phyloP scores from a whole-genome alignment of 2,888 invertebrate species.

The Gymnocheta viridis region DNA sequence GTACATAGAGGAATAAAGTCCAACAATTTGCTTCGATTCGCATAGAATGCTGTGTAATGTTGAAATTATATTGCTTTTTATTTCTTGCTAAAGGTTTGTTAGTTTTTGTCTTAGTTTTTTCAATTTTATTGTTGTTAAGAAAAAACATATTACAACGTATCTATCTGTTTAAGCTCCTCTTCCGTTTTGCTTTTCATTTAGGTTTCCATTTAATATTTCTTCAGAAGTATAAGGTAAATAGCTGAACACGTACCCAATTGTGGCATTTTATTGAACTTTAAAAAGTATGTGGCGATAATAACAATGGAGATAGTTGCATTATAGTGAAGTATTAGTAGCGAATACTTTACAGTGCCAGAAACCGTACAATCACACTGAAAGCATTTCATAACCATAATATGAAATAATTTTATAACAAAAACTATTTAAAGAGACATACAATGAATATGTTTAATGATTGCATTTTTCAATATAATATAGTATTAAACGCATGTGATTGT shows the following conservation, averaged over 20 bases:
- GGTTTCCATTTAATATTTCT: not conserved
- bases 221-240: slow-evolving; percentile 9
- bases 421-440: slow-evolving; percentile 17
- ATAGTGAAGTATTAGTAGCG: not conserved
- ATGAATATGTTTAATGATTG: slow-evolving; percentile 3
- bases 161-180: not conserved
- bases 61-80: not conserved
- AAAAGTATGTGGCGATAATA: not conserved
- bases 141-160: not conserved
- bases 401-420: slow-evolving; percentile 46
- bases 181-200: not conserved
- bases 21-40: not conserved
- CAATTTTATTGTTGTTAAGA: not conserved
- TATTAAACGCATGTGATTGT: not conserved
- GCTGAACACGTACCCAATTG: slow-evolving; percentile 38
- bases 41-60: not conserved
- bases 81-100: not conserved
- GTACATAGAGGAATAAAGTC: too few species aligned
- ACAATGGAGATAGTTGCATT: slow-evolving; percentile 2
- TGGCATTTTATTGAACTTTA: slow-evolving; percentile 51
- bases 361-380: slow-evolving; percentile 56
- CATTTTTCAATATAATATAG: not conserved
- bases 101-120: not conserved
- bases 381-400: slow-evolving; percentile 44
- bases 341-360: not conserved